Percentiles rank a stretch among this genome's conserved stretches.
Conservation (phyloP, 2,797 vertebrate species). For the Fistularia tabacaria region DNA sequence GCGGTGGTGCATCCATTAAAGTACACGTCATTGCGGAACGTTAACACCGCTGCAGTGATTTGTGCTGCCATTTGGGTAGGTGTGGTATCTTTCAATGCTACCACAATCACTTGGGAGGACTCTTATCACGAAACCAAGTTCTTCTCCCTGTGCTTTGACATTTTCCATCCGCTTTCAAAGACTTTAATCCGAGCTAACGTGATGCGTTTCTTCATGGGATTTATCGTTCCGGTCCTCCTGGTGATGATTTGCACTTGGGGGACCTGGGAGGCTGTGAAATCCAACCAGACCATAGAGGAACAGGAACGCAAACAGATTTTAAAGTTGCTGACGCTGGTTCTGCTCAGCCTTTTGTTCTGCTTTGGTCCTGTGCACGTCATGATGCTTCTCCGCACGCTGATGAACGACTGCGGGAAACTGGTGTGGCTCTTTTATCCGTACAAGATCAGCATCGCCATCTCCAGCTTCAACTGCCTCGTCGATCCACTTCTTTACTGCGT, state of each 20-base stretch:
- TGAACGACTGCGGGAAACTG: constrained; percentile 35
- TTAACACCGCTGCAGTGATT: constrained; percentile 64
- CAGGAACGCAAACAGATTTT: constrained; percentile 76
- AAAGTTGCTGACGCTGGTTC: constrained; percentile 74
- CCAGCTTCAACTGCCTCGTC: constrained; percentile 81
- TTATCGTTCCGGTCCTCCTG: constrained; percentile 72
- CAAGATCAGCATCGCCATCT: constrained; percentile 76
- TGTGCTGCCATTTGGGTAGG: constrained; percentile 75
- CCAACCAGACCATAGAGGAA: constrained; percentile 78
- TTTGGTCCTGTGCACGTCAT: constrained; percentile 83
- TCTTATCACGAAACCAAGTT: constrained; percentile 37
- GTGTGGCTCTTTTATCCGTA: constrained; percentile 60
- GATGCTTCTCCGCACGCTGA: constrained; percentile 73
- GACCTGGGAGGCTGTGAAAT: constrained; percentile 74
- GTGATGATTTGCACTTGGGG: constrained; percentile 77
- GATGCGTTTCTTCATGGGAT: constrained; percentile 75
- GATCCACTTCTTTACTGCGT: constrained; percentile 90
- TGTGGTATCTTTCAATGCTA: constrained; percentile 72
- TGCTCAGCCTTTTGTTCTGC: constrained; percentile 78
- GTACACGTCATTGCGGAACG: constrained; percentile 71
- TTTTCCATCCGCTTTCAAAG: constrained; percentile 67
- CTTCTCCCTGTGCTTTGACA: constrained; percentile 75
- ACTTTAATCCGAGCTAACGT: constrained; percentile 61
- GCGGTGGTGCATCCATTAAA: constrained; percentile 84
- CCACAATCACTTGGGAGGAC: constrained; percentile 67